Percentiles rank a stretch among this genome's conserved stretches.
phyloP scores from a whole-genome alignment of 2,888 invertebrate genomes.

The Scaptomyza flava region DNA sequence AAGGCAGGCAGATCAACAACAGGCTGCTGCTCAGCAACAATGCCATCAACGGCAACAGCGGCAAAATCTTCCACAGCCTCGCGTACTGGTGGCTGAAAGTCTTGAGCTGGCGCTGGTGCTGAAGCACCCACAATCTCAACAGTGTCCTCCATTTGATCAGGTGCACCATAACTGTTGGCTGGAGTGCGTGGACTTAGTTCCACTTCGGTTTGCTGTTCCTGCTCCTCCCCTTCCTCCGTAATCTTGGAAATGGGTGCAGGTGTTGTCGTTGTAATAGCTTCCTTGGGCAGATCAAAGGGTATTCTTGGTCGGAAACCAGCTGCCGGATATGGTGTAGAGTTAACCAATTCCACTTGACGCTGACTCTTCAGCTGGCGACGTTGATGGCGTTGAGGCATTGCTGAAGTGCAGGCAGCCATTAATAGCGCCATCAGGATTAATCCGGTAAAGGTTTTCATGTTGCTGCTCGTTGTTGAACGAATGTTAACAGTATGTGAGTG shows the following conservation, averaged over 20 bases:
- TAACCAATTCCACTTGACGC: constrained; percentile 71
- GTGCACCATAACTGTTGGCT: constrained; percentile 75
- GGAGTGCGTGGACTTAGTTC: constrained; percentile 61
- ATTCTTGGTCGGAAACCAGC: constrained; percentile 80
- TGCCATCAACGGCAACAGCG: constrained; percentile 48
- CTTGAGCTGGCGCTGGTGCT: constrained; percentile 59
- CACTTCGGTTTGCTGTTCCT: constrained; percentile 29
- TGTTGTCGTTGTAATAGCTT: constrained; percentile 47
- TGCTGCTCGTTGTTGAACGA: constrained; percentile 46
- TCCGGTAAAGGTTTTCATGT: constrained; percentile 56
- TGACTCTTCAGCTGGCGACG: constrained; percentile 56
- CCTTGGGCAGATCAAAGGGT: constrained; percentile 75
- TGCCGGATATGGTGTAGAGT: constrained; percentile 77
- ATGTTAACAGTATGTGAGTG: constrained; percentile 72
- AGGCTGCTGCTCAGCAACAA: constrained; percentile 67
- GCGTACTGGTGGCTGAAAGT: constrained; percentile 80
- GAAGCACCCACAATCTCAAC: constrained; percentile 57
- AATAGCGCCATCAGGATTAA: constrained; percentile 57
- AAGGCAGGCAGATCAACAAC: constrained; percentile 81
- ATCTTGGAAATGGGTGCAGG: constrained; percentile 38
- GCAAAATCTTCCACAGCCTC: constrained; percentile 75
- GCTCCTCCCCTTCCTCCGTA: constrained; percentile 32
- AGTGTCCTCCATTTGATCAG: constrained; percentile 57
- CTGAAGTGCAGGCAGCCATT: constrained; percentile 37
- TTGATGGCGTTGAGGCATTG: constrained; percentile 56